Conservation (phyloP, 2,113 vertebrate species). For the Elephantulus edwardii region DNA sequence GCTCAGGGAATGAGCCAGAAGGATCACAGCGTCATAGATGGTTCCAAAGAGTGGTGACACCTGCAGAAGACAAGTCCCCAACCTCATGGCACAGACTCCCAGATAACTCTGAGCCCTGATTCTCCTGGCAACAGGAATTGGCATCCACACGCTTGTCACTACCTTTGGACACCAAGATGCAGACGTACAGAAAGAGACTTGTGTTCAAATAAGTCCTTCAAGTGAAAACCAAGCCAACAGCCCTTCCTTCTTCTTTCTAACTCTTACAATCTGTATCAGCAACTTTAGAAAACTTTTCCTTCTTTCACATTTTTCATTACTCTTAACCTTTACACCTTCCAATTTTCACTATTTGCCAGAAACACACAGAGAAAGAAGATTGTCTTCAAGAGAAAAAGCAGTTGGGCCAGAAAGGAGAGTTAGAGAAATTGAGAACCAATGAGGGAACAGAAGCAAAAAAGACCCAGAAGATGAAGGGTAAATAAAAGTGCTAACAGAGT, state of each 20-base stretch:
- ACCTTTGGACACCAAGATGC: background rate
- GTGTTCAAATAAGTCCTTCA: background rate
- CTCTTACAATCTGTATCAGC: background rate
- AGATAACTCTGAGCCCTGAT: background rate
- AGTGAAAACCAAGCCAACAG: background rate
- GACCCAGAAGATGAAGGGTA: background rate
- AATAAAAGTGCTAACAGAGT: background rate
- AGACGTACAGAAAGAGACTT: background rate
- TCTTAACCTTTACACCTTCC: background rate
- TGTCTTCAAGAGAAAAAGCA: background rate
- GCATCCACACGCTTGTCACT: background rate
- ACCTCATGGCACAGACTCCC: background rate
- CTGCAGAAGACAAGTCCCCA: conserved; percentile 77
- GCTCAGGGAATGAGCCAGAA: conserved; percentile 89
- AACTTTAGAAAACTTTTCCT: background rate
- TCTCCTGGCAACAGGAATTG: conserved; percentile 77
- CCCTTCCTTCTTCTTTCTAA: rapidly evolving
- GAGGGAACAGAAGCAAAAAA: background rate
- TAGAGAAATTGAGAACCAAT: rapidly evolving
- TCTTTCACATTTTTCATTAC: background rate
- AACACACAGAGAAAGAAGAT: background rate
- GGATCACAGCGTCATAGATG: conserved; percentile 92
- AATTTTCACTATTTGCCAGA: background rate
- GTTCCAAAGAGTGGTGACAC: conserved; percentile 94
- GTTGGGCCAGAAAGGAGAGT: background rate